Conservation (phyloP, 2,113 vertebrate genomes). For the Alligator mississippiensis region DNA sequence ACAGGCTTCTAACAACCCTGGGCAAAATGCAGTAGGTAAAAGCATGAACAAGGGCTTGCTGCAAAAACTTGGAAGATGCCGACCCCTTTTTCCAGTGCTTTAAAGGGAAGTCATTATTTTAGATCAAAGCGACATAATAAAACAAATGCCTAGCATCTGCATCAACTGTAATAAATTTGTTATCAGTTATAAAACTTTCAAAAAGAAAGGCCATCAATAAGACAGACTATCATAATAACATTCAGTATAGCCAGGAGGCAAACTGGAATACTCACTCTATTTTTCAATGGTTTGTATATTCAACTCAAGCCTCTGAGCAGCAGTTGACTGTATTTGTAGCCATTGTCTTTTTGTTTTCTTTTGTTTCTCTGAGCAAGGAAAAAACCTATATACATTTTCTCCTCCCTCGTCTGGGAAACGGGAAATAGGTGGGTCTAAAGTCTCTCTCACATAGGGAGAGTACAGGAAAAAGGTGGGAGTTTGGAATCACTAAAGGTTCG, state of each 20-base stretch:
- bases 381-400: conserved; percentile 27
- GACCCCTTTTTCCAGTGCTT: background rate
- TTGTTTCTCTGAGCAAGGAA: conserved; percentile 59
- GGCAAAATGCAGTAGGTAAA: background rate
- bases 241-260: rapidly evolving
- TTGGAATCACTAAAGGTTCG: conserved; percentile 44
- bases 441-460: conserved; percentile 42
- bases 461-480: conserved; percentile 69
- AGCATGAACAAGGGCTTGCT: background rate
- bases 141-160: background rate
- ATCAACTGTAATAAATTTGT: background rate
- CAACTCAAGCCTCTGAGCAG: background rate
- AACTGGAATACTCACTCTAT: background rate
- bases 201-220: background rate
- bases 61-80: background rate
- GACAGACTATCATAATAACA: rapidly evolving
- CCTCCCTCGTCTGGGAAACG: conserved; percentile 74
- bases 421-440: conserved; percentile 63
- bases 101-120: background rate
- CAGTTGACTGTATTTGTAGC: background rate
- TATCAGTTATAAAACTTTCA: background rate
- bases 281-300: background rate
- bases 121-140: background rate
- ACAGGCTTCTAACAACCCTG: background rate
- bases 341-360: conserved; percentile 31